Percentiles rank a stretch among this genome's conserved stretches.
These are phyloP conservation scores for Abrostola triplasia DNA, from an alignment of 2,888 invertebrate genomes.

Conservation along the genomic window DNA sequence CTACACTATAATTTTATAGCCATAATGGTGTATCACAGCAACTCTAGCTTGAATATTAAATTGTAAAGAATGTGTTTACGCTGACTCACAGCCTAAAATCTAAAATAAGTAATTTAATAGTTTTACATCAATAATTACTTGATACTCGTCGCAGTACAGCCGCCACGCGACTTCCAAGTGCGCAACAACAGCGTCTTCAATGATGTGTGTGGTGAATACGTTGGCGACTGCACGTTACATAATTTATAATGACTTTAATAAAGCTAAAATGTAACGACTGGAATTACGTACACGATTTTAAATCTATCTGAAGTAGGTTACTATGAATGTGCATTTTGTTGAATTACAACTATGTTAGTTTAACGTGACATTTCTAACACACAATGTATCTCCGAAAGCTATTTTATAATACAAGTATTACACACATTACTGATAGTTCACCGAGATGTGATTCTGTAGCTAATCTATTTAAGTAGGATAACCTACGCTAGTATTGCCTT, in stretches of 20 bases:
- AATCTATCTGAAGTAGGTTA: conserved; percentile 70
- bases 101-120: conserved; percentile 77
- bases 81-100: conserved; percentile 86
- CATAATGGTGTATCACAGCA: conserved; percentile 87
- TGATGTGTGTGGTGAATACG: conserved; percentile 29
- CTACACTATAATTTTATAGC: conserved; percentile 82
- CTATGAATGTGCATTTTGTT: conserved; percentile 74
- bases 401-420: conserved; percentile 60
- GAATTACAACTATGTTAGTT: conserved; percentile 68
- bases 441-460: conserved; percentile 44
- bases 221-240: conserved; percentile 55
- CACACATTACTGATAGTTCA: conserved; percentile 51
- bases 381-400: conserved; percentile 68
- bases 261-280: conserved; percentile 76
- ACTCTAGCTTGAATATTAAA: conserved; percentile 87
- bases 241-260: conserved; percentile 60
- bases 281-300: conserved; percentile 80
- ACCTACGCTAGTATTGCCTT: conserved; percentile 62
- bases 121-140: conserved; percentile 73
- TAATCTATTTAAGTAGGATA: conserved; percentile 47
- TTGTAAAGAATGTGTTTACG: conserved; percentile 83
- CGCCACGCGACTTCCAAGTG: conserved; percentile 39
- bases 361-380: conserved; percentile 74
- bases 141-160: conserved; percentile 69
- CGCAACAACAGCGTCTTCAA: conserved; percentile 24